A percentile compares a stretch with the other conserved stretches of the same genome.
Evolutionary conservation across 2,113 vertebrate species (phyloP).

Genomic region (Sander vitreus): DNA sequence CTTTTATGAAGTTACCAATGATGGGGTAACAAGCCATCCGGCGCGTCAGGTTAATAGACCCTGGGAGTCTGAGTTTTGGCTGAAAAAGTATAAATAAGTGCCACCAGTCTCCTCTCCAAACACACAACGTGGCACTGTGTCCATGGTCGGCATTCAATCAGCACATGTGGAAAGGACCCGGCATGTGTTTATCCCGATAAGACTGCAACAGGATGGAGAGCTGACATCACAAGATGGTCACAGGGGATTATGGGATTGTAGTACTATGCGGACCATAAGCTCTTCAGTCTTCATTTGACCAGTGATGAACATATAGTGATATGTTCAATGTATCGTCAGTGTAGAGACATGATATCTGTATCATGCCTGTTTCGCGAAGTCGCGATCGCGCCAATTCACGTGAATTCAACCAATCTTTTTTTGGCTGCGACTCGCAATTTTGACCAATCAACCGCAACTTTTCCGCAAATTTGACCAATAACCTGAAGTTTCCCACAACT

Average conservation of each 20-base stretch:
- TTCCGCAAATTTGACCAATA: too few species aligned
- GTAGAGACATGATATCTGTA: background rate
- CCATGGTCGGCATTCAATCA: conserved; percentile 23
- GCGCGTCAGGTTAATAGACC: background rate
- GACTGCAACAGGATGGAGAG: conserved; percentile 43
- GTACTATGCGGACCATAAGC: background rate
- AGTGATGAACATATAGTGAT: background rate
- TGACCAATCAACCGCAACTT: too few species aligned
- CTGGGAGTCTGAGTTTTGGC: background rate
- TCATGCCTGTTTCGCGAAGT: background rate
- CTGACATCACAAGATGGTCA: conserved; percentile 30
- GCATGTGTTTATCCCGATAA: conserved; percentile 44
- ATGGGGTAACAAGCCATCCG: too few species aligned
- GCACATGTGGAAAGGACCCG: conserved; percentile 17
- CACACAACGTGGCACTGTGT: conserved; percentile 1
- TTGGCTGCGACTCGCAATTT: too few species aligned
- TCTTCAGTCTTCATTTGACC: background rate
- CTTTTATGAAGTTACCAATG: too few species aligned
- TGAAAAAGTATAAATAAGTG: conserved; percentile 4
- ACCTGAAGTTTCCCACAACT: too few species aligned
- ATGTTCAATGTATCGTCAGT: background rate
- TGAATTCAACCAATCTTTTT: too few species aligned
- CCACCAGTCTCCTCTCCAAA: conserved; percentile 8
- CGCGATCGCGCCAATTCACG: too few species aligned
- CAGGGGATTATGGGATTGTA: conserved; percentile 2